Base-by-base conservation (phyloP, 2,888 invertebrate species). In the Melitaea athalia region DNA sequence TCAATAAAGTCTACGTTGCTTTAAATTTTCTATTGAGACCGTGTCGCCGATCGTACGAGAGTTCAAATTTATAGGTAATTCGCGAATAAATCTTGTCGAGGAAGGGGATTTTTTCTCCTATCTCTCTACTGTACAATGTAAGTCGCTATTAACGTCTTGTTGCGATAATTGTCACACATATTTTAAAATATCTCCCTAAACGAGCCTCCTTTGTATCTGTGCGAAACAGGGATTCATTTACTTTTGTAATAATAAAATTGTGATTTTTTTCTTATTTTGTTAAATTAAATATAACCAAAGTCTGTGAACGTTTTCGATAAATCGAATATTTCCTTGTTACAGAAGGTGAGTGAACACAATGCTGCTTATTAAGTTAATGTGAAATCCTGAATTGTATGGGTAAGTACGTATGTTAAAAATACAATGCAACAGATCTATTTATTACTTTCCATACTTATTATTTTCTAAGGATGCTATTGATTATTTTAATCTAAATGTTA, bases 91-190 rank as follows among this genome's bases (percentile, higher is more conserved):
- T 92, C 92, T 91, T 86, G 77, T 76, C 77, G 79, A 80, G 81
- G 76, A 80, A 80, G 85, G 91, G 89, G 86, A 83, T 77, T 79
- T 91, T 91, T 90, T 89, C 88, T 81, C 52, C 79, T 78, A 79
- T 84, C 80, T 75, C 73, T 77, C 78, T 82, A 77, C 79, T 80
- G 81, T 75, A 87, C 88, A 87, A 83, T 91, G 90, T 91, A 89
- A 89, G 86, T 85, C 84, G 85, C 91, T 91, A 93, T 93, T 92
- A 92, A 89, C 88, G 89, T 89, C 92, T 81, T 92, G 92, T 93
- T 87, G 87, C 82, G 91, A 92, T 93, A 93, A 93, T 93, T 93
- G 93, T 93, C 93, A 87, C 92, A 92, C 92, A 91, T 93, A 93
- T 91, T 91, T 92, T 88, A 91, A 82, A 89, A 88, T 82, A 84